phyloP scores from a whole-genome alignment of 2,113 vertebrate species.

The Lasiurus cinereus region DNA sequence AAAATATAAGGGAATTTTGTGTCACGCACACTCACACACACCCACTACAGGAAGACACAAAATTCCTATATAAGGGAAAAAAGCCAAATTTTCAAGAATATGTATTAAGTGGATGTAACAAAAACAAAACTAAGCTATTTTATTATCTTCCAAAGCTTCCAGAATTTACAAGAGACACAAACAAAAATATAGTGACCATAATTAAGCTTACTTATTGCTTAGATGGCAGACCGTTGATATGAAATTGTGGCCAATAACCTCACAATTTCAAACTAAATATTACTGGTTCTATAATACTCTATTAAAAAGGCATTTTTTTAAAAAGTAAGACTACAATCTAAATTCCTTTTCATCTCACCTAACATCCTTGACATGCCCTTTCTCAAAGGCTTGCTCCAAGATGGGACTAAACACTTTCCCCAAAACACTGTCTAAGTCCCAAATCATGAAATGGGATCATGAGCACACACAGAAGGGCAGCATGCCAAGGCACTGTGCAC shows the following conservation, averaged over 20 bases:
- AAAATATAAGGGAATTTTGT: no score
- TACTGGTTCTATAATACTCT: neutral
- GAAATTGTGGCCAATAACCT: neutral
- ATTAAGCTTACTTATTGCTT: neutral
- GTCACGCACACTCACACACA: no score
- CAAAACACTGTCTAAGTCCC: neutral
- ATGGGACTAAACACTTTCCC: neutral
- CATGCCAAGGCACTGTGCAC: neutral
- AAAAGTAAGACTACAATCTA: neutral
- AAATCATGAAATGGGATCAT: no score
- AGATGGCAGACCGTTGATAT: neutral
- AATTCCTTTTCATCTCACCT: neutral
- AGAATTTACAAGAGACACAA: neutral
- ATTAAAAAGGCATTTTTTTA: neutral
- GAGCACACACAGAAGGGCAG: neutral
- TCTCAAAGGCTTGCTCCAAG: neutral
- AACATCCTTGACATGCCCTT: neutral
- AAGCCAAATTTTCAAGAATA: slow-evolving; percentile 13
- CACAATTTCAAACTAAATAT: neutral
- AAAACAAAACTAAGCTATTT: neutral
- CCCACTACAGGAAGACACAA: no score
- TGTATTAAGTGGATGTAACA: neutral
- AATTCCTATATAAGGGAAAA: neutral
- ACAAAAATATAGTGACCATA: neutral
- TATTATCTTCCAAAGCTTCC: neutral